These are phyloP conservation scores for Xanthorhoe designata DNA, from an alignment of 2,888 invertebrate species.

Conservation along the genomic window DNA sequence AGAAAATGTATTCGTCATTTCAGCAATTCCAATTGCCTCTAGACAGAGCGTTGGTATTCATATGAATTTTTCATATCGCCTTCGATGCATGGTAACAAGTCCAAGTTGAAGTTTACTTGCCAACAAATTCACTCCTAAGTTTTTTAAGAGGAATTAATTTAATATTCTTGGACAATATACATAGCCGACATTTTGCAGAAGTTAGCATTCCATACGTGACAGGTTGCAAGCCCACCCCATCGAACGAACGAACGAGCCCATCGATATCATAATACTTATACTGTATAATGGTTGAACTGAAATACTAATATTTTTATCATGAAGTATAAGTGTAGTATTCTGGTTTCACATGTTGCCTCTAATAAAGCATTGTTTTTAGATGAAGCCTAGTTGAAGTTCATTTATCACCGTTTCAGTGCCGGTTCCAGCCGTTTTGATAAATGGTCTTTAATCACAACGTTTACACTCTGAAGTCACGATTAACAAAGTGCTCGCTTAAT, in stretches of 20 bases:
- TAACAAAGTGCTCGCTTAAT: slow-evolving; percentile 16
- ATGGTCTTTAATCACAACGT: slow-evolving; percentile 38
- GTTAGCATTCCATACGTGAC: no score
- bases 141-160: no score
- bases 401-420: slow-evolving; percentile 40
- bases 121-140: not conserved
- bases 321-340: not conserved
- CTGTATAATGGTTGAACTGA: no score
- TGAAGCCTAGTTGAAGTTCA: slow-evolving; percentile 42
- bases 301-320: not conserved
- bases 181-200: no score
- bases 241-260: no score
- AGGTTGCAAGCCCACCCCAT: no score
- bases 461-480: slow-evolving; percentile 23
- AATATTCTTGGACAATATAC: no score
- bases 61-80: slow-evolving; percentile 25
- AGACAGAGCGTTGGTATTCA: slow-evolving; percentile 24
- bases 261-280: no score
- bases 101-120: slow-evolving; percentile 4
- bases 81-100: slow-evolving; percentile 10
- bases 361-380: slow-evolving; percentile 41
- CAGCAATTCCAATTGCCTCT: slow-evolving; percentile 33
- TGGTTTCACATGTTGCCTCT: slow-evolving; percentile 20
- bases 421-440: slow-evolving; percentile 32
- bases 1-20: slow-evolving; percentile 41